Conservation (phyloP, 2,888 invertebrate species). For the Ichneumoninae sp. region DNA sequence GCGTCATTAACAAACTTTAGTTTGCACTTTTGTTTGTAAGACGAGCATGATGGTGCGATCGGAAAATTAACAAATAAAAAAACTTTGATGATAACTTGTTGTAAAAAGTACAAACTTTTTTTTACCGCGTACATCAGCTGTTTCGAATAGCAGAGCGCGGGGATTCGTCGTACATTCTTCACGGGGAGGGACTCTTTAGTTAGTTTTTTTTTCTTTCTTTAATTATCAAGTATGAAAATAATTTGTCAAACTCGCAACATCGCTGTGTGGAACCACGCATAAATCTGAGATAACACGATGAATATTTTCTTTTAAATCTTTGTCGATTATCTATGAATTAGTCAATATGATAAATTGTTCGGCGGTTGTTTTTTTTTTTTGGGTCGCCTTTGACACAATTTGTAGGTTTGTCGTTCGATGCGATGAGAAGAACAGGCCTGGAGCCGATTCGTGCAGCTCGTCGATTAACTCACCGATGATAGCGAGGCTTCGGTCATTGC, state of each 20-base stretch:
- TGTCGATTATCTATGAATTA: slow-evolving; percentile 59
- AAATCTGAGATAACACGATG: slow-evolving; percentile 60
- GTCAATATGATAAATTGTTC: slow-evolving; percentile 56
- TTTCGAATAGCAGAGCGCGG: slow-evolving; percentile 20
- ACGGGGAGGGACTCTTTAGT: slow-evolving; percentile 9
- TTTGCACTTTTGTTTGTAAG: no score
- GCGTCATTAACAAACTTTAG: no score
- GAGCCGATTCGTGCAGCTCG: background rate
- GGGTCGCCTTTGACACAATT: slow-evolving; percentile 45
- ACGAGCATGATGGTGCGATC: no score
- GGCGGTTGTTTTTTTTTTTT: slow-evolving; percentile 24
- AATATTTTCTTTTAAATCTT: slow-evolving; percentile 39
- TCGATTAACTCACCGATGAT: slow-evolving; percentile 9
- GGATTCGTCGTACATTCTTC: slow-evolving; percentile 48
- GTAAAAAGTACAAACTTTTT: no score
- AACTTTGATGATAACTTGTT: no score
- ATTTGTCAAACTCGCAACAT: slow-evolving; percentile 65
- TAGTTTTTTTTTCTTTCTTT: slow-evolving; percentile 11
- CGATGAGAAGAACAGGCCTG: background rate
- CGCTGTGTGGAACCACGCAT: slow-evolving; percentile 53
- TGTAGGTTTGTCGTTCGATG: background rate
- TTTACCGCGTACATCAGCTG: background rate
- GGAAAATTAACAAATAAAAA: no score
- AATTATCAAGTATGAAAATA: slow-evolving; percentile 65
- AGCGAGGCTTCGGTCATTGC: background rate